phyloP scores from a whole-genome alignment of 2,113 vertebrate species.

The Grus americana region DNA sequence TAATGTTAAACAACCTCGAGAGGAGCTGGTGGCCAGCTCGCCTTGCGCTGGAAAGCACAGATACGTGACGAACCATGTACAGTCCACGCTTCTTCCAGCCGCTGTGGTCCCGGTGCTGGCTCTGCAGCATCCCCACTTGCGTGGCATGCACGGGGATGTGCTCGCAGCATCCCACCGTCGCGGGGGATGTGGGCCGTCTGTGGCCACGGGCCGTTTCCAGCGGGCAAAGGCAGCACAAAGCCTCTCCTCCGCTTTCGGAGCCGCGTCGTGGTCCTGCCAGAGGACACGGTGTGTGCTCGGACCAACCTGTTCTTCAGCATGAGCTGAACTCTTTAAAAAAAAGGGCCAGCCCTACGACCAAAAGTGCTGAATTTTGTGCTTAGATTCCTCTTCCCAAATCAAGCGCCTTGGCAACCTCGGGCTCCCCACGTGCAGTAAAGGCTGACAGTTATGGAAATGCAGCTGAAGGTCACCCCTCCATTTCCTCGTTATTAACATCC shows the following conservation, averaged over 20 bases:
- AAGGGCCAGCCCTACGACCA: background rate
- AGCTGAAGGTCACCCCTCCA: conserved; percentile 1
- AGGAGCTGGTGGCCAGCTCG: background rate
- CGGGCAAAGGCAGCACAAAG: background rate
- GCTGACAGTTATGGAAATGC: background rate
- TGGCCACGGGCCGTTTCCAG: background rate
- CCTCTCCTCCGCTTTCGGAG: background rate
- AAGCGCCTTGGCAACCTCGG: background rate
- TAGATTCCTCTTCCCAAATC: background rate
- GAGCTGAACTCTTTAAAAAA: background rate
- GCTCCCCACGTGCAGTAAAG: background rate
- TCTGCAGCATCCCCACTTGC: background rate
- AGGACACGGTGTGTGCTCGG: too few relatives aligned
- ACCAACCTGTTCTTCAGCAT: background rate
- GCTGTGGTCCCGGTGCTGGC: background rate
- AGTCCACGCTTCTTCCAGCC: background rate
- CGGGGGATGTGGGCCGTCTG: too few relatives aligned
- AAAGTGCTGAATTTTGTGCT: background rate
- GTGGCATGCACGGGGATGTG: accelerated
- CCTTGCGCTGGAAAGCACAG: background rate
- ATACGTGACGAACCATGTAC: accelerated
- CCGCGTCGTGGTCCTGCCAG: accelerated
- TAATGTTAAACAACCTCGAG: background rate
- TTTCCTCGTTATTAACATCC: conserved; percentile 8
- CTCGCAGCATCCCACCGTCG: accelerated